A percentile compares a stretch with the other conserved stretches of the same genome.
These are phyloP conservation scores for Alauda arvensis DNA, from an alignment of 2,797 vertebrate genomes.

Conservation along the genomic window DNA sequence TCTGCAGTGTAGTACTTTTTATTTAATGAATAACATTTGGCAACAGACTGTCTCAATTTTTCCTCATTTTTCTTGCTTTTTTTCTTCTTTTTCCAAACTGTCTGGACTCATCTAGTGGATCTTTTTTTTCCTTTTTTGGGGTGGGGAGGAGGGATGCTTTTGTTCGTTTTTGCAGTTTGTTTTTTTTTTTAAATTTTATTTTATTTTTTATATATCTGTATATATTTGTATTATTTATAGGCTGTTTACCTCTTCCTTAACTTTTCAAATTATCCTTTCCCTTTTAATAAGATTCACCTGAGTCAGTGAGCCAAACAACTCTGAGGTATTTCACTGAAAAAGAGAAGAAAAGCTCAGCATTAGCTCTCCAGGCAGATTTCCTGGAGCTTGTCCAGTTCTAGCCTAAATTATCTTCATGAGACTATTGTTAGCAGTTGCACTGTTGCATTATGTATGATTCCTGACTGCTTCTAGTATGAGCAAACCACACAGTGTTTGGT, in stretches of 20 bases:
- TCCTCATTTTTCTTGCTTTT: background rate
- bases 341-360: slow-evolving; percentile 6
- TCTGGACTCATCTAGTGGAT: background rate
- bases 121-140: no score
- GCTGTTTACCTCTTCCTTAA: background rate
- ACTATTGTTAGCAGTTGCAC: slow-evolving; percentile 35
- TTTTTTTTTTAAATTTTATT: background rate
- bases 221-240: background rate
- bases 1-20: slow-evolving; percentile 9
- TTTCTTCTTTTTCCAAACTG: background rate
- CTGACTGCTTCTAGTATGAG: slow-evolving; percentile 32
- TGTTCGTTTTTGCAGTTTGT: fast-evolving
- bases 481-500: slow-evolving; percentile 15
- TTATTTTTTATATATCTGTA: background rate
- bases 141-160: fast-evolving
- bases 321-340: slow-evolving; percentile 2
- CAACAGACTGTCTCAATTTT: background rate
- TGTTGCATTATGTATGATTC: slow-evolving; percentile 50
- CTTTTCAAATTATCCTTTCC: slow-evolving; percentile 14
- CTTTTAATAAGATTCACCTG: background rate
- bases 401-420: slow-evolving; percentile 45
- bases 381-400: slow-evolving; percentile 36
- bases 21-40: slow-evolving; percentile 22
- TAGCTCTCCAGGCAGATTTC: slow-evolving; percentile 48
- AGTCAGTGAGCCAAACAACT: background rate